Evolutionary conservation across 2,113 vertebrate genomes (phyloP).

Genomic region (Romanogobio albipinnatus): DNA sequence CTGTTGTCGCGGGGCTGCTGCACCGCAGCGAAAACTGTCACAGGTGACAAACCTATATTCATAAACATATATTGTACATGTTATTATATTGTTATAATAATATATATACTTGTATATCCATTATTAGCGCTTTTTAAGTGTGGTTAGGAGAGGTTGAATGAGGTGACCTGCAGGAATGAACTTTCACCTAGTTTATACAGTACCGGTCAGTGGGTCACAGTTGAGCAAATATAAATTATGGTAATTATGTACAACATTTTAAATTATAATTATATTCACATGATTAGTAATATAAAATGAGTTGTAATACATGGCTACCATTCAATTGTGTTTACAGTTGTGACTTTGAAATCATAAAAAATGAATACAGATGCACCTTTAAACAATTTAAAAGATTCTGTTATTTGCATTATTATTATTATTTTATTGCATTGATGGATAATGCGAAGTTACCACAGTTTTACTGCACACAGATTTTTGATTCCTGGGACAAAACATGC

Average conservation of each 20-base stretch:
- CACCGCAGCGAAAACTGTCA: not conserved
- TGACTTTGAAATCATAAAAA: not conserved
- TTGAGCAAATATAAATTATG: not conserved
- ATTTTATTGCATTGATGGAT: not conserved
- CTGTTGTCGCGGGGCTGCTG: conserved; percentile 1
- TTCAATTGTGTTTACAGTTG: not conserved
- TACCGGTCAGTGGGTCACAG: not conserved
- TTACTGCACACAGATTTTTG: not conserved
- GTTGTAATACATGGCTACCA: not conserved
- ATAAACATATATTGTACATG: not conserved
- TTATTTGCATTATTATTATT: not conserved
- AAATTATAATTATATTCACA: not conserved
- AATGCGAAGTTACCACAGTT: too few relatives aligned
- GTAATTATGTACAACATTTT: not conserved
- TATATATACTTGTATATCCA: not conserved
- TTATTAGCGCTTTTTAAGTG: not conserved
- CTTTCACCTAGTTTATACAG: conserved; percentile 62
- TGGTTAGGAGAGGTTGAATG: not conserved
- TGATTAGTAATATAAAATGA: not conserved
- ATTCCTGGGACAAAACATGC: not conserved
- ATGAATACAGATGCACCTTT: too few relatives aligned
- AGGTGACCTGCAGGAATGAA: conserved; percentile 33
- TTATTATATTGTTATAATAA: not conserved
- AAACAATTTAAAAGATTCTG: not conserved
- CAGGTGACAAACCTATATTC: not conserved